Conservation (phyloP, 2,113 vertebrate genomes). For the Chrysochloris asiatica region DNA sequence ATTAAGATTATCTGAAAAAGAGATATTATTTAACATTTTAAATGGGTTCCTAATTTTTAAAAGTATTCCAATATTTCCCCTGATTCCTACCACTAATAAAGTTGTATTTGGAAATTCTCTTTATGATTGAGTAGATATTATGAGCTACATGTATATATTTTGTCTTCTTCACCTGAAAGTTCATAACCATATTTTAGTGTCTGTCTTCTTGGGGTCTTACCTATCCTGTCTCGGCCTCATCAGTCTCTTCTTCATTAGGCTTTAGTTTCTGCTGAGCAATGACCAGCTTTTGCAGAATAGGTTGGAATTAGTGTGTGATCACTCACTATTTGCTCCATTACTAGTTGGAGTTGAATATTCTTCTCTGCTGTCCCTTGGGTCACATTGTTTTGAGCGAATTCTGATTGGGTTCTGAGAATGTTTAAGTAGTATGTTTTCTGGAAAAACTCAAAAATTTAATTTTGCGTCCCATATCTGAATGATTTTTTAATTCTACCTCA, state of each 20-base stretch:
- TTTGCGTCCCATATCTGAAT: conserved; percentile 23
- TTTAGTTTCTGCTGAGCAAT: neutral
- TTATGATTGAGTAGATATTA: neutral
- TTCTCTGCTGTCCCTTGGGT: neutral
- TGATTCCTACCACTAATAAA: neutral
- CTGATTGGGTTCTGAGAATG: conserved; percentile 23
- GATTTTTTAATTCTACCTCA: neutral
- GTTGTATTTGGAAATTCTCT: neutral
- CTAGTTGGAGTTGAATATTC: neutral
- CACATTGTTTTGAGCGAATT: conserved; percentile 13
- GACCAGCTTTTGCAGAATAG: neutral
- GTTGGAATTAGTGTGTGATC: neutral
- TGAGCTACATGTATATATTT: neutral
- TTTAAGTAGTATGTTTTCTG: conserved; percentile 16
- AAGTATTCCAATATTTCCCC: neutral
- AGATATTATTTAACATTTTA: neutral
- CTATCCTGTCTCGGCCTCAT: neutral
- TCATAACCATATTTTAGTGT: neutral
- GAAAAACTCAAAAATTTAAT: conserved; percentile 39
- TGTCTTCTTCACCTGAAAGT: neutral
- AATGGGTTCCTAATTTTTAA: neutral
- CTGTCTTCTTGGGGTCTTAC: neutral
- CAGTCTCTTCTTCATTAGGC: neutral
- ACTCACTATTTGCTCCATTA: neutral
- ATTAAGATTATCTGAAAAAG: neutral